Percentiles rank a stretch among this genome's conserved stretches.
These are phyloP conservation scores for Geococcyx californianus DNA, from an alignment of 2,113 vertebrate species.

Conservation along the genomic window DNA sequence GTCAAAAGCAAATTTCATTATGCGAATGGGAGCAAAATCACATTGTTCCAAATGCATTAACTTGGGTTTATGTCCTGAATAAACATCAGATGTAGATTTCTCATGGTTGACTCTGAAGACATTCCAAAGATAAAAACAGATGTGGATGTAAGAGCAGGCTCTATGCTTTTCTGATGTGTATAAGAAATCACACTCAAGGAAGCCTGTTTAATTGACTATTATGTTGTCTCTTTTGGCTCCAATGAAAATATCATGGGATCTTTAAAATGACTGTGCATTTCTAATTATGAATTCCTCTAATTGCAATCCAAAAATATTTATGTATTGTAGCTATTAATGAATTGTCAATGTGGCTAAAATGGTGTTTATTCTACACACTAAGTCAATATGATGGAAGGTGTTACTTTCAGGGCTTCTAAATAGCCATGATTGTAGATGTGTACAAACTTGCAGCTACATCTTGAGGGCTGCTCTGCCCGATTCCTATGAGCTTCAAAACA, in stretches of 20 bases:
- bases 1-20: constrained; percentile 52
- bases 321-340: background rate
- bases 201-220: background rate
- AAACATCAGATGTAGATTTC: constrained; percentile 20
- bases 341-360: background rate
- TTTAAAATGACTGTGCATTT: background rate
- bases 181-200: background rate
- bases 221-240: background rate
- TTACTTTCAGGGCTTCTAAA: background rate
- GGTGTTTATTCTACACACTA: background rate
- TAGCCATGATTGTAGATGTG: background rate
- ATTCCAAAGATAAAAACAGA: constrained; percentile 8
- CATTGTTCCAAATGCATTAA: constrained; percentile 31
- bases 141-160: background rate
- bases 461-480: background rate
- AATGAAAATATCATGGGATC: background rate
- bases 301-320: background rate
- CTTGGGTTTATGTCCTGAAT: constrained; percentile 24
- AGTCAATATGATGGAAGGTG: background rate
- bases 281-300: background rate
- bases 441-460: background rate
- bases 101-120: background rate
- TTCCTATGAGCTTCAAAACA: background rate
- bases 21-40: constrained; percentile 6
- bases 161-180: background rate